Percentiles rank a stretch among this genome's conserved stretches.
Evolutionary conservation across 2,888 invertebrate genomes (phyloP).

Genomic region (Amblyteles armatorius): DNA sequence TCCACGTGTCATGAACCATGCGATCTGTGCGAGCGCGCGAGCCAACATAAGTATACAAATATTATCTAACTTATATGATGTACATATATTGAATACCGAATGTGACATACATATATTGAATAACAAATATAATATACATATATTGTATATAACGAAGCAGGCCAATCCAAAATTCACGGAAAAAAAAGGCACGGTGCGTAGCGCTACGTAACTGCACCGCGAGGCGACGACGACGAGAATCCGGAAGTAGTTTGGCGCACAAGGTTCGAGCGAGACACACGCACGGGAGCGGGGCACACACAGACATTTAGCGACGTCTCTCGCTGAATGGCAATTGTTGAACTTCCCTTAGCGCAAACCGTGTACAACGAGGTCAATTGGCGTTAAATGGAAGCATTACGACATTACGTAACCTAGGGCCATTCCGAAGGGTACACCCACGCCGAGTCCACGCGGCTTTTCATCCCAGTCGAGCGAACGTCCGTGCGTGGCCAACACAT

Average conservation of each 20-base stretch:
- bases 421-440: constrained; percentile 83
- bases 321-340: constrained; percentile 84
- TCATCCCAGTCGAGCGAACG: constrained; percentile 42
- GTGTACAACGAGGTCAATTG: constrained; percentile 85
- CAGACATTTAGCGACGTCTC: constrained; percentile 56
- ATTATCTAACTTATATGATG: too few species aligned
- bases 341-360: constrained; percentile 84
- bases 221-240: constrained; percentile 57
- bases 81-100: too few species aligned
- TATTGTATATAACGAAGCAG: background rate
- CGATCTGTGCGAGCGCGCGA: too few species aligned
- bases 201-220: constrained; percentile 39
- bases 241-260: constrained; percentile 66
- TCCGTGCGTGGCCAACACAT: constrained; percentile 4
- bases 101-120: too few species aligned
- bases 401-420: constrained; percentile 84
- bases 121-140: background rate
- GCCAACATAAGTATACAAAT: too few species aligned
- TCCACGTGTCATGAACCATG: too few species aligned
- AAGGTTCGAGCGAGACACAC: constrained; percentile 57
- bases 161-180: constrained; percentile 35
- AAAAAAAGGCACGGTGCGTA: constrained; percentile 10
- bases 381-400: constrained; percentile 84
- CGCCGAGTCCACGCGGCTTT: constrained; percentile 72
- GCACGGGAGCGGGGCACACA: constrained; percentile 20